Conservation (phyloP, 2,113 vertebrate species). For the Sinocyclocheilus anophthalmus region DNA sequence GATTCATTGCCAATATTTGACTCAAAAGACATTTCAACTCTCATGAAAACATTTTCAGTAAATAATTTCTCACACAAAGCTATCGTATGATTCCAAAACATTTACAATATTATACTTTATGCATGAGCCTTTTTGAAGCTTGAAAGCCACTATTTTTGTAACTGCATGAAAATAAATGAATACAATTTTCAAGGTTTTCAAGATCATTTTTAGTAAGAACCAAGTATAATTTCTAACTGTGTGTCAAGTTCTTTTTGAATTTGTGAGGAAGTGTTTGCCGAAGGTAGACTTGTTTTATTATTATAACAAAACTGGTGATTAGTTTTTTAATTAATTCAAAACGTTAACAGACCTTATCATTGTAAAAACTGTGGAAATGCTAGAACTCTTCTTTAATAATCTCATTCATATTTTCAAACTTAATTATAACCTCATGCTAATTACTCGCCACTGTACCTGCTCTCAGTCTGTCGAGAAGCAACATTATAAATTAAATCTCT, state of each 20-base stretch:
- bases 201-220: neutral
- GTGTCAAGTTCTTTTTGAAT: neutral
- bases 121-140: neutral
- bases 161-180: neutral
- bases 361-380: neutral
- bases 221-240: neutral
- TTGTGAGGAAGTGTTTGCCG: neutral
- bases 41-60: neutral
- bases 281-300: neutral
- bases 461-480: neutral
- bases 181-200: neutral
- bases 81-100: neutral
- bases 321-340: neutral
- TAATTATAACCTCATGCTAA: slow-evolving; percentile 5
- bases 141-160: neutral
- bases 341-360: neutral
- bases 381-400: neutral
- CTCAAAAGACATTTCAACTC: neutral
- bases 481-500: neutral
- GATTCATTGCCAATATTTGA: neutral
- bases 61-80: neutral
- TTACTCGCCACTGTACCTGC: neutral
- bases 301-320: neutral
- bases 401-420: slow-evolving; percentile 3
- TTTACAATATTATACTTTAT: neutral